phyloP scores from a whole-genome alignment of 2,888 invertebrate species.

The Tetragnatha montana region DNA sequence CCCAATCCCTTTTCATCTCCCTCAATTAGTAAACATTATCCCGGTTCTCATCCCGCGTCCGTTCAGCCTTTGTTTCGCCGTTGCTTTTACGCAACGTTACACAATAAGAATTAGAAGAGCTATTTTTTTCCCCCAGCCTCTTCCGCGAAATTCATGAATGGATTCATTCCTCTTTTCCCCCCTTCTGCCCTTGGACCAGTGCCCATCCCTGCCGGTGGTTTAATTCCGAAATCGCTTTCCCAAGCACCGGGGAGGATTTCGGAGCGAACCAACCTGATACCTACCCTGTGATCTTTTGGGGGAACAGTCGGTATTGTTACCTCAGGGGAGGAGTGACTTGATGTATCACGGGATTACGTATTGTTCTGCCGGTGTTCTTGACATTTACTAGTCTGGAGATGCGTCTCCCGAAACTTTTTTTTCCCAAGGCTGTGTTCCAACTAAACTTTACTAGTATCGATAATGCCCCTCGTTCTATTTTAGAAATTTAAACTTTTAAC shows the following conservation, averaged over 20 bases:
- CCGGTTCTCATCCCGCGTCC: not conserved
- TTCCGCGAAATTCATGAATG: constrained; percentile 26
- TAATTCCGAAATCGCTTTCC: not conserved
- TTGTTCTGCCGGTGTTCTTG: no score
- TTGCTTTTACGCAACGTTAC: constrained; percentile 24
- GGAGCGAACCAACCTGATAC: no score
- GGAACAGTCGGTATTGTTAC: no score
- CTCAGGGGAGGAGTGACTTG: no score
- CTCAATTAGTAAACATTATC: not conserved
- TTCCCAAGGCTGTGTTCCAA: no score
- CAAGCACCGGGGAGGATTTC: not conserved
- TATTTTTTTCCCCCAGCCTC: not conserved
- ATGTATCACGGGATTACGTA: no score
- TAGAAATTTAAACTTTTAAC: no score
- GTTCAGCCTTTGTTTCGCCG: constrained; percentile 10
- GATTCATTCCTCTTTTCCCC: not conserved
- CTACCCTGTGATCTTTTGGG: no score
- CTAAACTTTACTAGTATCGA: no score
- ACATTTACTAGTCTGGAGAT: no score
- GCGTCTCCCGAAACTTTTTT: no score
- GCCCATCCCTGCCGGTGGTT: not conserved
- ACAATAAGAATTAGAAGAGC: not conserved
- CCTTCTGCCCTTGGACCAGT: not conserved
- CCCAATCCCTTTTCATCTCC: not conserved
- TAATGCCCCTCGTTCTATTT: no score